Base-by-base conservation (phyloP, 2,797 vertebrate species). In the Nasua narica region DNA sequence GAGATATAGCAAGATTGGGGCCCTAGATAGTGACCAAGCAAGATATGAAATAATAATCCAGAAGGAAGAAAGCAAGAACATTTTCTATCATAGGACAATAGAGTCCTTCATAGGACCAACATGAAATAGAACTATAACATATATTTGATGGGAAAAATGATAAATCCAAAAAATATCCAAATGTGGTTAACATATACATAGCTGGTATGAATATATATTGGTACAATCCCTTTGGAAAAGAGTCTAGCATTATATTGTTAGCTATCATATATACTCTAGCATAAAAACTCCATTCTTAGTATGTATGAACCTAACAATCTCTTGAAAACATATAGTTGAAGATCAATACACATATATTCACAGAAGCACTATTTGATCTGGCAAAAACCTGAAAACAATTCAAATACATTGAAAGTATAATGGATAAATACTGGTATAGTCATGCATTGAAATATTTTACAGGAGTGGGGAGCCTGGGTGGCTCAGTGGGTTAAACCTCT, bases 221-320 rank as follows among this genome's bases (percentile, higher is more conserved):
- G 10, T 43, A 58, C 14, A 58, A 43, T 23, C 1, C 9, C 21
- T 77, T 77, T n/a, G 35, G 35, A 54, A 92, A 54, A 52, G 5
- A 76, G n/a, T 62, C 83, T 56, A 56, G 13, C 7, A 40, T 37
- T 74, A 84, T 94, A 37, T 62, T 84, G 54, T 62, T 52, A 56
- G 60, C 2, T 23, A 62, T 46, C 15, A 70, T 4, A 27, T 40
- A 32, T 23, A 32, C 23, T 23, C 62, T 62, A 35, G 13, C 9
- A 60, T 18, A 21, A 54, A 72, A 72, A 91, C 23, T 29, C 11
- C 65, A 82, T 70, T 91, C 2, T 56, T 70, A 82, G 16, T 37
- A 58, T 23, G 13, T n/a, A 58, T 56, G 23, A 46, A 70, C 8
- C 25, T 11, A 72, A 21, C 32, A 82, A 58, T 72, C 11, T 72